Conservation (phyloP, 2,888 invertebrate genomes). For the Limenitis camilla region DNA sequence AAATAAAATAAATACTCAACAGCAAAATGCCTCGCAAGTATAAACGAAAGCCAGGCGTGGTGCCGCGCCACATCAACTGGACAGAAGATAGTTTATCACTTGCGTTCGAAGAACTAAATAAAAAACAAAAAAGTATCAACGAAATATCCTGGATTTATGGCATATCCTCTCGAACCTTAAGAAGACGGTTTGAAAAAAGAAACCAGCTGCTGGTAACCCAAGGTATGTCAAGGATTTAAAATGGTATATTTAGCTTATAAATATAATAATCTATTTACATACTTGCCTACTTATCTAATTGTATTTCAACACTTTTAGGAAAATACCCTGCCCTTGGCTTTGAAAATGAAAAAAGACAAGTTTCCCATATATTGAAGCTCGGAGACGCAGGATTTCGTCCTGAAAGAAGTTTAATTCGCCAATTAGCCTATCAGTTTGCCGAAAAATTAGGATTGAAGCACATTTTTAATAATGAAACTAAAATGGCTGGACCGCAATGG, state of each 20-base stretch:
- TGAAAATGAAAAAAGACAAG: slow-evolving; percentile 14
- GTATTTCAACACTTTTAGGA: slow-evolving; percentile 9
- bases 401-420: slow-evolving; percentile 23
- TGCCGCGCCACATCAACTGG: slow-evolving; percentile 27
- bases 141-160: slow-evolving; percentile 25
- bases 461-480: no score
- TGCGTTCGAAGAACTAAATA: slow-evolving; percentile 23
- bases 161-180: no score
- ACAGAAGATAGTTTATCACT: slow-evolving; percentile 24
- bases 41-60: slow-evolving; percentile 8
- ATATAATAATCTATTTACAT: slow-evolving; percentile 18
- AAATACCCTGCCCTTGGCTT: slow-evolving; percentile 14
- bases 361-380: slow-evolving; percentile 22
- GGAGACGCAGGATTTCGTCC: slow-evolving; percentile 23
- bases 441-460: slow-evolving; percentile 23
- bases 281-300: slow-evolving; percentile 13
- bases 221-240: no score
- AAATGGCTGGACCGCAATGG: no score
- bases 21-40: slow-evolving; percentile 6
- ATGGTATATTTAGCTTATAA: no score
- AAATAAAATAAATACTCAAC: background rate
- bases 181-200: no score
- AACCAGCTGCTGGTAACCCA: no score
- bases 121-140: slow-evolving; percentile 24
- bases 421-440: no score